Evolutionary conservation across 2,113 vertebrate genomes (phyloP).

Genomic region (Perca flavescens): DNA sequence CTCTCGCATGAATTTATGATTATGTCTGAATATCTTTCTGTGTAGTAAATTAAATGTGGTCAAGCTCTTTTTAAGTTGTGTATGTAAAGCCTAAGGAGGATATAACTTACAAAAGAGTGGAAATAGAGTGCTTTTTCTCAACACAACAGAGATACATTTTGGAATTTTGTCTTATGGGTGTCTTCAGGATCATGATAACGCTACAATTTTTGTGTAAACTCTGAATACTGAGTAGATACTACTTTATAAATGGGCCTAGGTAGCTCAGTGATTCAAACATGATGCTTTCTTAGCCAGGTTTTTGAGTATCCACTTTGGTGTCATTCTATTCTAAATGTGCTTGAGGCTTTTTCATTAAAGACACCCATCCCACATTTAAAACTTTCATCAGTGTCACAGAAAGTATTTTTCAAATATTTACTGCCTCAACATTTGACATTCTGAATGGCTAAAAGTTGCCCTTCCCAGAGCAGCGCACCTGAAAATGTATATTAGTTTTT

Average conservation of each 20-base stretch:
- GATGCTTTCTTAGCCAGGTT: background rate
- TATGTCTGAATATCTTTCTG: background rate
- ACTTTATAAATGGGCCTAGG: background rate
- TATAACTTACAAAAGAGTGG: background rate
- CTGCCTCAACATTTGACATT: slow-evolving; percentile 49
- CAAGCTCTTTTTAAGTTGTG: background rate
- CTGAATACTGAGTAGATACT: background rate
- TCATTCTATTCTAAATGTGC: background rate
- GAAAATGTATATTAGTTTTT: slow-evolving; percentile 45
- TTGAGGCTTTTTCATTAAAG: background rate
- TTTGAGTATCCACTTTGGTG: background rate
- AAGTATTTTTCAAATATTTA: slow-evolving; percentile 11
- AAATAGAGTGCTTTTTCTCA: background rate
- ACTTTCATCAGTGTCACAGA: background rate
- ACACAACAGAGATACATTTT: background rate
- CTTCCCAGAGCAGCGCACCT: slow-evolving; percentile 14
- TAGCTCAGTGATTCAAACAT: background rate
- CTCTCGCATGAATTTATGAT: background rate
- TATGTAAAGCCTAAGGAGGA: background rate
- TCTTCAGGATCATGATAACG: background rate
- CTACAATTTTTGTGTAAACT: background rate
- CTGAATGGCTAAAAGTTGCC: slow-evolving; percentile 34
- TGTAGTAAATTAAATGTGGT: background rate
- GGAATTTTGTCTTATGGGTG: background rate
- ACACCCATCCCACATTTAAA: background rate